These are phyloP conservation scores for Lasioglossum vierecki DNA, from an alignment of 2,888 invertebrate genomes.

Conservation along the genomic window DNA sequence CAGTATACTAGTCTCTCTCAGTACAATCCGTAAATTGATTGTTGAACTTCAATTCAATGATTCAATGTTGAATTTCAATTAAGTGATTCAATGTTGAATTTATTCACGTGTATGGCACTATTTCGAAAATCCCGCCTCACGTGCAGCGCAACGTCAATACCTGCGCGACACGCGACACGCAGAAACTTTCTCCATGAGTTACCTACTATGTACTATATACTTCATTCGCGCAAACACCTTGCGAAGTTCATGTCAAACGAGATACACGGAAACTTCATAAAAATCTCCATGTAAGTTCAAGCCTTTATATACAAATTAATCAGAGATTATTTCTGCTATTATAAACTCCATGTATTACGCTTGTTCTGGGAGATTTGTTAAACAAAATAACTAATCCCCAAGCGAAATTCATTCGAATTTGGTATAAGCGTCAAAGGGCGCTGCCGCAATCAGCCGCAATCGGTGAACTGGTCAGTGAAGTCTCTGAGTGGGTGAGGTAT, in stretches of 20 bases:
- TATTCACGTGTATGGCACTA: conserved; percentile 17
- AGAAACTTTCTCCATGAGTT: conserved; percentile 61
- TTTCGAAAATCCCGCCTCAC: conserved; percentile 60
- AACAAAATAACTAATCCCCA: not conserved
- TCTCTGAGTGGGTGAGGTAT: conserved; percentile 74
- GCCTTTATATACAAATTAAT: not conserved
- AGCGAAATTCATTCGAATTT: conserved; percentile 62
- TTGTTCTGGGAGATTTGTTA: not conserved
- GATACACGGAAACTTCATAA: conserved; percentile 24
- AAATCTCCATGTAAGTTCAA: not conserved
- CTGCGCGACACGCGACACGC: conserved; percentile 69
- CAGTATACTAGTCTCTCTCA: too few relatives aligned
- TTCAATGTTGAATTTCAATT: not conserved
- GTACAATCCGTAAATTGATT: too few relatives aligned
- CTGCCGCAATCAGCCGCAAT: conserved; percentile 76
- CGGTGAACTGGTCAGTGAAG: conserved; percentile 72
- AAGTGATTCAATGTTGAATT: not conserved
- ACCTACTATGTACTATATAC: conserved; percentile 37
- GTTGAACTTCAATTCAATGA: too few relatives aligned
- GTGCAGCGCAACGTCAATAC: conserved; percentile 64
- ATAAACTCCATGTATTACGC: not conserved
- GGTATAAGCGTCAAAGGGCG: conserved; percentile 79
- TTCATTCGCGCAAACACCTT: conserved; percentile 54
- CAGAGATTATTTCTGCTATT: not conserved
- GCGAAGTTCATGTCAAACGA: conserved; percentile 30